phyloP scores from a whole-genome alignment of 2,113 vertebrate species.

The Sceloporus undulatus region DNA sequence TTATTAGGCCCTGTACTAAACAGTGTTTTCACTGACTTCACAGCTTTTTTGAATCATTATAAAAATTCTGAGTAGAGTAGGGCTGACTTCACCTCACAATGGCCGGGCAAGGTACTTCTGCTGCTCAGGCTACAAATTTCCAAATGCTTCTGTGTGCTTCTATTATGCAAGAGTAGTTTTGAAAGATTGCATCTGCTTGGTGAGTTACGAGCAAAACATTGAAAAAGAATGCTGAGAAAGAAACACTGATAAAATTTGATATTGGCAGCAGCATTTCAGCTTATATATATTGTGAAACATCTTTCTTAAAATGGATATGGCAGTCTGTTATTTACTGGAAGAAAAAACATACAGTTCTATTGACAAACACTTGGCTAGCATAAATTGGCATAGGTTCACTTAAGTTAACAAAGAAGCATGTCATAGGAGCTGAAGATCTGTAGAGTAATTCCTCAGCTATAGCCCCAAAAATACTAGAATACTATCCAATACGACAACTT shows the following conservation, averaged over 20 bases:
- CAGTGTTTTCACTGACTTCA: neutral
- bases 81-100: too few species aligned
- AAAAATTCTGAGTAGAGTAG: neutral
- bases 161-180: neutral
- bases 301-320: neutral
- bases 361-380: slow-evolving; percentile 1
- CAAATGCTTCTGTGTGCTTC: neutral
- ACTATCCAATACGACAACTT: neutral
- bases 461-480: neutral
- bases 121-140: too few species aligned
- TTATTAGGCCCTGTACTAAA: neutral
- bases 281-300: neutral
- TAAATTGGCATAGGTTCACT: neutral
- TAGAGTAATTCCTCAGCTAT: neutral
- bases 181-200: neutral
- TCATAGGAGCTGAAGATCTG: neutral
- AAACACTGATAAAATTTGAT: neutral
- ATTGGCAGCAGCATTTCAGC: too few species aligned
- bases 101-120: neutral
- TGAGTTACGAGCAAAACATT: neutral
- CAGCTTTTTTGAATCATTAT: neutral
- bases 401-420: slow-evolving; percentile 3
- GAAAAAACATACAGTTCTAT: neutral
- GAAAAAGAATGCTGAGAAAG: neutral
- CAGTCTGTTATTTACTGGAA: neutral